These are phyloP conservation scores for Lycodopsis pacificus DNA, from an alignment of 2,797 vertebrate species.

Conservation along the genomic window DNA sequence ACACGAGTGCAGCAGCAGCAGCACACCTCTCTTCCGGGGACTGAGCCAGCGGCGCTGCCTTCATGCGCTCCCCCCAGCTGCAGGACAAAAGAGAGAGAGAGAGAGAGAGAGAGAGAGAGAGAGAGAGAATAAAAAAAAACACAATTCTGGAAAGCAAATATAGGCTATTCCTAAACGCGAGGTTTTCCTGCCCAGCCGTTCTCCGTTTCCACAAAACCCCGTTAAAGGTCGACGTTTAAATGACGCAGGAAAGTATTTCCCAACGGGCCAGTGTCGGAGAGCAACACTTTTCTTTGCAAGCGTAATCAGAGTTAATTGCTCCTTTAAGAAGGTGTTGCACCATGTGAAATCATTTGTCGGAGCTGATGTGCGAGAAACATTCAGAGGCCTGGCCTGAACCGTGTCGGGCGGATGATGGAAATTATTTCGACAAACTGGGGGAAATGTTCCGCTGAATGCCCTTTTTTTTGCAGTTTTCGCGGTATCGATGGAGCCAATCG, in stretches of 20 bases:
- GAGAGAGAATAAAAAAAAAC: constrained; percentile 46
- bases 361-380: constrained; percentile 57
- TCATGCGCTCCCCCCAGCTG: constrained; percentile 60
- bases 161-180: constrained; percentile 50
- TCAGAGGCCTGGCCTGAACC: constrained; percentile 32
- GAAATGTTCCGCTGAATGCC: constrained; percentile 28
- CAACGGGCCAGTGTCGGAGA: constrained; percentile 68
- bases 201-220: constrained; percentile 69
- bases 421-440: constrained; percentile 35
- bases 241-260: constrained; percentile 82
- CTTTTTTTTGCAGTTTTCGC: constrained; percentile 14
- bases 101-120: constrained; percentile 10
- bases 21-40: constrained; percentile 69
- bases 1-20: constrained; percentile 19
- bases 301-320: constrained; percentile 84
- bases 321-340: constrained; percentile 76
- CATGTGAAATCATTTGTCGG: constrained; percentile 76
- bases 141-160: constrained; percentile 70
- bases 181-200: constrained; percentile 61
- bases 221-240: constrained; percentile 82
- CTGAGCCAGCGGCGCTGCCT: constrained; percentile 51
- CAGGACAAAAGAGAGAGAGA: constrained; percentile 43
- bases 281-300: constrained; percentile 75
- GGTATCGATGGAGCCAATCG: constrained; percentile 56
- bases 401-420: constrained; percentile 39